phyloP scores from a whole-genome alignment of 2,113 vertebrate genomes.

The Sitta europaea region DNA sequence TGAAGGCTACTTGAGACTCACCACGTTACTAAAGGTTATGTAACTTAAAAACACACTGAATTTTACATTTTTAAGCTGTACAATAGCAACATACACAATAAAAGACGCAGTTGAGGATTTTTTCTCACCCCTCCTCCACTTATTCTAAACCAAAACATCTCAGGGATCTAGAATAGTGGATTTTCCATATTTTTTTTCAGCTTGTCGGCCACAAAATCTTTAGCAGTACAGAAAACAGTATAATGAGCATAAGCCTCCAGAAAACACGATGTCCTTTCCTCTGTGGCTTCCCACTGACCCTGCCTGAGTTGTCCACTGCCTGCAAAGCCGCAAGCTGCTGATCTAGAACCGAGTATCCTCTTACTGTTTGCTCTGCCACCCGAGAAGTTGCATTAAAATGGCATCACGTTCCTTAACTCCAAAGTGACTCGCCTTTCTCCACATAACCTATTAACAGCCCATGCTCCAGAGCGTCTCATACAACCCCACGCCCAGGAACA shows the following conservation, averaged over 20 bases:
- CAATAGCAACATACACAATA: not conserved
- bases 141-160: not conserved
- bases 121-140: not conserved
- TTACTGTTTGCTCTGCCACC: constrained; percentile 36
- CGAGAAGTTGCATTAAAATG: constrained; percentile 15
- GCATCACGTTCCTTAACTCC: not conserved
- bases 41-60: not conserved
- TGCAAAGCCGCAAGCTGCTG: not conserved
- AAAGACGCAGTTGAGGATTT: accelerated
- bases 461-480: not conserved
- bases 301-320: not conserved
- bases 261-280: not conserved
- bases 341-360: constrained; percentile 37
- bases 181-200: not conserved
- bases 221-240: not conserved
- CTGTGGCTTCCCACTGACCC: not conserved
- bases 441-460: not conserved
- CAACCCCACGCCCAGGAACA: not conserved
- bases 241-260: not conserved
- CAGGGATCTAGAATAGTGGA: not conserved
- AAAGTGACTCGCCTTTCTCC: not conserved
- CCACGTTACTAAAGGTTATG: not conserved
- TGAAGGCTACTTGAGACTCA: not conserved
- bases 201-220: not conserved
- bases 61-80: not conserved